Percentiles rank a stretch among this genome's conserved stretches.
phyloP scores from a whole-genome alignment of 1,140 invertebrate species.

The Whitmania pigra region DNA sequence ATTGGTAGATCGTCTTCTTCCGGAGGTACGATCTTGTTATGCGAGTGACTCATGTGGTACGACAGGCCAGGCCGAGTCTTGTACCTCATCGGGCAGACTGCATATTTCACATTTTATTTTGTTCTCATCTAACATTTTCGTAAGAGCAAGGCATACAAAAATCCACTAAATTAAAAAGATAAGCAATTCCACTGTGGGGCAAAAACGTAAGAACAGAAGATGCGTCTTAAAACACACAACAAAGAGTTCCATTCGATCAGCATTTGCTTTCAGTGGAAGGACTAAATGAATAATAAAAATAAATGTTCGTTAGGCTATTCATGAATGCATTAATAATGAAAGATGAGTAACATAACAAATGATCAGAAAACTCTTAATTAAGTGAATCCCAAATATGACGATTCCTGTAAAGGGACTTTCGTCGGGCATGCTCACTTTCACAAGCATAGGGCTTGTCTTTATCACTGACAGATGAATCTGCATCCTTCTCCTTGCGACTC shows the following conservation, averaged over 20 bases:
- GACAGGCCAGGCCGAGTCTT: conserved; percentile 89
- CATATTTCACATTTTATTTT: conserved; percentile 26
- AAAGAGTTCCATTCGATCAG: neutral
- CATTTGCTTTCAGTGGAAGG: neutral
- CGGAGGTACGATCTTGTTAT: conserved; percentile 47
- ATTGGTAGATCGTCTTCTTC: no score
- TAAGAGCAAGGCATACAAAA: no score
- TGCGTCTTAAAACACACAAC: conserved; percentile 1
- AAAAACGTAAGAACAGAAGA: neutral
- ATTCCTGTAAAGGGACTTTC: no score
- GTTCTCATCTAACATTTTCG: neutral
- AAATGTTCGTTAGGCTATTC: neutral
- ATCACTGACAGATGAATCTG: conserved; percentile 52
- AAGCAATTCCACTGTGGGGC: neutral
- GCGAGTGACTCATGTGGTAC: conserved; percentile 91
- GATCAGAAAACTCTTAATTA: no score
- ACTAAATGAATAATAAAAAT: neutral
- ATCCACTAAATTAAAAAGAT: neutral
- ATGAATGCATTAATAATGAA: neutral
- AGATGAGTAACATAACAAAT: neutral
- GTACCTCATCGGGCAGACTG: conserved; percentile 90
- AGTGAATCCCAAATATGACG: no score
- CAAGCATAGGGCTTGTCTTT: conserved; percentile 79
- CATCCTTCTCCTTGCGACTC: conserved; percentile 52
- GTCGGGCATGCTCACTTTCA: conserved; percentile 60